These are phyloP conservation scores for Zaprionus camerounensis DNA, from an alignment of 1,140 invertebrate species.

Conservation along the genomic window DNA sequence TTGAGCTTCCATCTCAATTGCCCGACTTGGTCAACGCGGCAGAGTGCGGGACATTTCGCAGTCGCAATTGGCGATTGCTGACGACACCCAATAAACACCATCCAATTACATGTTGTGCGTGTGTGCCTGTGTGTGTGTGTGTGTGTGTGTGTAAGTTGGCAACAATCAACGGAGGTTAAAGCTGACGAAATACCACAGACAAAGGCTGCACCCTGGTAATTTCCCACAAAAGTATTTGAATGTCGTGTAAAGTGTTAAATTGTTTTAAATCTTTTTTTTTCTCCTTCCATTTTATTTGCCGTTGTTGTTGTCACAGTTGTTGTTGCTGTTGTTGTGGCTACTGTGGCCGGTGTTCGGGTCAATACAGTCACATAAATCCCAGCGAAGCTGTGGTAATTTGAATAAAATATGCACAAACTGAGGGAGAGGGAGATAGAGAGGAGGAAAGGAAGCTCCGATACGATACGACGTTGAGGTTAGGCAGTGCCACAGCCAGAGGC, in stretches of 20 bases:
- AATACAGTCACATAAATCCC: slow-evolving; percentile 69
- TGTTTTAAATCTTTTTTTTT: slow-evolving; percentile 72
- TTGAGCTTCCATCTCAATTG: slow-evolving; percentile 44
- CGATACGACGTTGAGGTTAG: not conserved
- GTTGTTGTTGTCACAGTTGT: slow-evolving; percentile 8
- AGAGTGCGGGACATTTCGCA: slow-evolving; percentile 30
- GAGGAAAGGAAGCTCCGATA: not conserved
- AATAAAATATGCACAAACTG: slow-evolving; percentile 76
- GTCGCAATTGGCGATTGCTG: slow-evolving; percentile 75
- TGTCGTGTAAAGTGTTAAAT: slow-evolving; percentile 83
- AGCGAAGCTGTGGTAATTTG: slow-evolving; percentile 70
- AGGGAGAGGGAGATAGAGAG: not conserved
- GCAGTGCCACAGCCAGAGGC: not conserved
- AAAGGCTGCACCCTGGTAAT: slow-evolving; percentile 54
- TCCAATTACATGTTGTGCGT: slow-evolving; percentile 60
- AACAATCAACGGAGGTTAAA: slow-evolving; percentile 65
- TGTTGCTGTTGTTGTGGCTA: slow-evolving; percentile 18
- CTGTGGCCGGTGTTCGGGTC: slow-evolving; percentile 42
- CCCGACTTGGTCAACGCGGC: slow-evolving; percentile 22
- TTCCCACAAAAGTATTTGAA: slow-evolving; percentile 81
- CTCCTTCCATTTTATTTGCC: slow-evolving; percentile 1
- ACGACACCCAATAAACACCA: slow-evolving; percentile 78
- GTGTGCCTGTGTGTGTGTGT: slow-evolving; percentile 16
- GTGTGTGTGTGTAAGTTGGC: slow-evolving; percentile 19
- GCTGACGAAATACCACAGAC: slow-evolving; percentile 59